These are phyloP conservation scores for Mugil cephalus DNA, from an alignment of 2,113 vertebrate species.

Conservation along the genomic window DNA sequence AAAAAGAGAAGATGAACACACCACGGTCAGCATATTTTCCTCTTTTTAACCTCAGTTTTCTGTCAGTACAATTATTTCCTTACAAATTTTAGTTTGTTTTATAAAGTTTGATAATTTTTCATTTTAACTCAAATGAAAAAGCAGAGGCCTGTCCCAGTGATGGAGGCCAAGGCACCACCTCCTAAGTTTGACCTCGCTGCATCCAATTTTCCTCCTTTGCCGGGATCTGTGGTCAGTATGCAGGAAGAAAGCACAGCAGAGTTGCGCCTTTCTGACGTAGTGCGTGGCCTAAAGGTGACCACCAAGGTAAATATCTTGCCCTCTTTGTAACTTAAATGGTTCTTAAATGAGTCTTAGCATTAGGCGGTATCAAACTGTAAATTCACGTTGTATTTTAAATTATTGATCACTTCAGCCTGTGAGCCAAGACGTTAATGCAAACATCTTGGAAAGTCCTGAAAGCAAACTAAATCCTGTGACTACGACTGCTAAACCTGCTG, in stretches of 20 bases:
- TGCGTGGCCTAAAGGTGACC: slow-evolving; percentile 88
- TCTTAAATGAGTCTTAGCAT: not conserved
- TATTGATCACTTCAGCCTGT: slow-evolving; percentile 47
- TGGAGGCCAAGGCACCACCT: slow-evolving; percentile 87
- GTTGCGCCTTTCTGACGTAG: slow-evolving; percentile 93
- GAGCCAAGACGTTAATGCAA: slow-evolving; percentile 56
- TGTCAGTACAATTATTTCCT: not conserved
- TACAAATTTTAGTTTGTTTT: not conserved
- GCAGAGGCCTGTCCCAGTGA: slow-evolving; percentile 83
- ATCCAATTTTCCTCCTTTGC: slow-evolving; percentile 96
- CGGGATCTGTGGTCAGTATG: slow-evolving; percentile 88
- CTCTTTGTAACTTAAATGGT: not conserved
- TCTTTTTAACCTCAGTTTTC: not conserved
- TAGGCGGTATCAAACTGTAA: not conserved
- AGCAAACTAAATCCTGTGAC: slow-evolving; percentile 69
- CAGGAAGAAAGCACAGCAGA: slow-evolving; percentile 89
- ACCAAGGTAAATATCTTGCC: slow-evolving; percentile 86
- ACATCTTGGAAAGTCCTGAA: slow-evolving; percentile 76
- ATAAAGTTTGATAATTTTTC: not conserved
- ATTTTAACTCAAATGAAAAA: slow-evolving; percentile 29
- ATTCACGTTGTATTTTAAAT: not conserved
- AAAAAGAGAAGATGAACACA: slow-evolving; percentile 92
- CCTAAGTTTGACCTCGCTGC: slow-evolving; percentile 95
- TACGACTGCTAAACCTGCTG: slow-evolving; percentile 37
- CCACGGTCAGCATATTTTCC: slow-evolving; percentile 81